A percentile compares a stretch with the other conserved stretches of the same genome.
Conservation (phyloP, 2,113 vertebrate species). For the Tauraco erythrolophus region DNA sequence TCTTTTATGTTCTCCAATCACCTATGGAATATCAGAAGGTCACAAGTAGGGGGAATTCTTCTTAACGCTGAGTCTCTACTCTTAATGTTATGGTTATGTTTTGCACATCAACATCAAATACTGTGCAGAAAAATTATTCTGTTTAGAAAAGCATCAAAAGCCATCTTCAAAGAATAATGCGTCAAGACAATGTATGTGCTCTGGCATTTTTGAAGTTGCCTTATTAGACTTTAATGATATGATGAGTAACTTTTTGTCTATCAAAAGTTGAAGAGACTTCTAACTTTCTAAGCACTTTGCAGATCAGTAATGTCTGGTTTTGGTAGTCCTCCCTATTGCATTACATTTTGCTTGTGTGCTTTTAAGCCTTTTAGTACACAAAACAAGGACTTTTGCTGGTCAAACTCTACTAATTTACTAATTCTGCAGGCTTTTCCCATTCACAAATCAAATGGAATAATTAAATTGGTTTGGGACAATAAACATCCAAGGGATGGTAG, state of each 20-base stretch:
- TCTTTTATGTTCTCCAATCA: neutral
- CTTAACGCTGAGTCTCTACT: neutral
- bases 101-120: slow-evolving; percentile 39
- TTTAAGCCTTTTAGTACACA: neutral
- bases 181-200: neutral
- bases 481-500: neutral
- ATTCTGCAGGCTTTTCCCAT: neutral
- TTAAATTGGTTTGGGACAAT: neutral
- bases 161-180: slow-evolving; percentile 35
- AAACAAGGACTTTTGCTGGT: neutral
- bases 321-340: neutral
- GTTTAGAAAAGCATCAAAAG: slow-evolving; percentile 62
- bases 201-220: slow-evolving; percentile 20
- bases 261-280: neutral
- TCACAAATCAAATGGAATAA: neutral
- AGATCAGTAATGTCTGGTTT: neutral
- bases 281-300: neutral
- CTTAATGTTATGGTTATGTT: neutral
- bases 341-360: neutral
- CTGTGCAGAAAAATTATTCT: slow-evolving; percentile 2
- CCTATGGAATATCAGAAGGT: neutral
- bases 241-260: slow-evolving; percentile 15
- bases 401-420: neutral
- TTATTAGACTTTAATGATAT: slow-evolving; percentile 15
- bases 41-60: neutral